phyloP scores from a whole-genome alignment of 2,113 vertebrate genomes.

The Engystomops pustulosus region DNA sequence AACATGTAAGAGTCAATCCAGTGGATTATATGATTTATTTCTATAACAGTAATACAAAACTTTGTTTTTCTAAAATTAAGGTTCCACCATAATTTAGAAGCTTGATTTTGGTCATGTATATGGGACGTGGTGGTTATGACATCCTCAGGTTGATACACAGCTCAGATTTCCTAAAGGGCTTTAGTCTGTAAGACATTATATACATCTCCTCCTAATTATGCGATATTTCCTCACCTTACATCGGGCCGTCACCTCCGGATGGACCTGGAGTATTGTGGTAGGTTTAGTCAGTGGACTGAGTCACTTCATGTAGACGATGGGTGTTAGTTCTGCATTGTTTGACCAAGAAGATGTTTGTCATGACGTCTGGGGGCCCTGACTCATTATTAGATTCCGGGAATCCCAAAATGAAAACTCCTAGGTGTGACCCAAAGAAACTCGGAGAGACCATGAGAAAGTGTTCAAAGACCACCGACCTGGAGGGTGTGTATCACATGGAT shows the following conservation, averaged over 20 bases:
- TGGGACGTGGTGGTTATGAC: too few species aligned
- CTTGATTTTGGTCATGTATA: too few species aligned
- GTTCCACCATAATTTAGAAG: too few species aligned
- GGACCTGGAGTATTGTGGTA: not conserved
- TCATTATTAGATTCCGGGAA: not conserved
- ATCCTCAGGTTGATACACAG: too few species aligned
- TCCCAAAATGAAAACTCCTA: not conserved
- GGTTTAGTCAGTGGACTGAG: slow-evolving; percentile 8
- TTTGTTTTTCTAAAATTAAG: too few species aligned
- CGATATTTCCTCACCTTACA: not conserved
- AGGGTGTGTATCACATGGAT: not conserved
- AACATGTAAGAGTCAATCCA: too few species aligned
- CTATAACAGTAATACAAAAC: too few species aligned
- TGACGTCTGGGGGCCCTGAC: not conserved
- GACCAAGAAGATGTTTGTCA: not conserved
- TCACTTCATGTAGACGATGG: not conserved
- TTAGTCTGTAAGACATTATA: too few species aligned
- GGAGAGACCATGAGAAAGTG: not conserved
- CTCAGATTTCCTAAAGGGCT: too few species aligned
- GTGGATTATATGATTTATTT: too few species aligned
- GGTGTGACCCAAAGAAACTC: not conserved
- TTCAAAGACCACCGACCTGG: too few species aligned
- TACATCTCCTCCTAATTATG: too few species aligned
- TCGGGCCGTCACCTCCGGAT: not conserved
- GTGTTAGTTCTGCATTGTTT: not conserved